Evolutionary conservation across 2,113 vertebrate species (phyloP).

Genomic region (Pomatorhinus ruficollis): DNA sequence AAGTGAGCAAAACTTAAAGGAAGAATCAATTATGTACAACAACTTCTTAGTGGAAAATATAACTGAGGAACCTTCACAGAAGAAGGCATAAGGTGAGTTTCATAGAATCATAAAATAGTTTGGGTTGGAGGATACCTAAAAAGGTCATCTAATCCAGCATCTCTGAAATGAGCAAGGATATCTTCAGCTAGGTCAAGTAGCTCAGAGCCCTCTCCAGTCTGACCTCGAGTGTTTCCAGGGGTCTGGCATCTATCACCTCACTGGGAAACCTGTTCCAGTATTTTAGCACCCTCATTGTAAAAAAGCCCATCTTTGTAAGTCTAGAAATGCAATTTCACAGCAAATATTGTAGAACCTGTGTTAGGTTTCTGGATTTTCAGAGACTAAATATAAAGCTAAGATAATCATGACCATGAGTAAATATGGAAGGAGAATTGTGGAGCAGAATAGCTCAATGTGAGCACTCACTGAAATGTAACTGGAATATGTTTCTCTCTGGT

Average conservation of each 20-base stretch:
- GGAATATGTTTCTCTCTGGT: background rate
- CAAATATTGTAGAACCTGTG: background rate
- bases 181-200: background rate
- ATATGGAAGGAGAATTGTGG: rapidly evolving
- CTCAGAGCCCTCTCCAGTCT: background rate
- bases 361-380: background rate
- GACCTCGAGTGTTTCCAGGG: background rate
- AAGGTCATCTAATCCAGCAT: background rate
- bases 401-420: background rate
- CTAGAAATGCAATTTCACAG: background rate
- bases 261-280: background rate
- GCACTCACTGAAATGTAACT: background rate
- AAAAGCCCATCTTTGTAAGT: background rate
- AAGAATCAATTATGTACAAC: background rate
- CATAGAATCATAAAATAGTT: background rate
- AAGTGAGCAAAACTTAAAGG: background rate
- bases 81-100: background rate
- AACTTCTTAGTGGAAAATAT: background rate
- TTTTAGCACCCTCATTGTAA: background rate
- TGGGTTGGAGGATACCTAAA: background rate
- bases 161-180: background rate
- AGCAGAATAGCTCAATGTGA: background rate
- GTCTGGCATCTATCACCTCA: too few species aligned
- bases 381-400: background rate
- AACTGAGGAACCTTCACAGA: background rate